Percentiles rank a stretch among this genome's conserved stretches.
These are phyloP conservation scores for Tetramorium parvispinum DNA, from an alignment of 1,140 invertebrate species.

Conservation along the genomic window DNA sequence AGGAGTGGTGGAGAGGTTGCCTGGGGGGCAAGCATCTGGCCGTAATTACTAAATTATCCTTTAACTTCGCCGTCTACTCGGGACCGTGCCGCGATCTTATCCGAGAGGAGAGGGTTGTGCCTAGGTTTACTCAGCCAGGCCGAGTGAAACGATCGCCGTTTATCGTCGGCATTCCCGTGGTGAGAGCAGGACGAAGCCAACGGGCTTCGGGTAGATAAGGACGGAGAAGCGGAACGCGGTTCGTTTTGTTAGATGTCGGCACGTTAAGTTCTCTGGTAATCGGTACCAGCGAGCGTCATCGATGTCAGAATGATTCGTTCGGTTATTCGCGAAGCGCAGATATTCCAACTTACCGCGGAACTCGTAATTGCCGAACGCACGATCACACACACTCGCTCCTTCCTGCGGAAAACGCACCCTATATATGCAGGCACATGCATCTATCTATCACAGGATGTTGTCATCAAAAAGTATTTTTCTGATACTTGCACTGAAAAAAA, in stretches of 20 bases:
- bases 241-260: constrained; percentile 35
- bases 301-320: constrained; percentile 4
- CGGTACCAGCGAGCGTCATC: constrained; percentile 41
- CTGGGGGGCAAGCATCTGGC: constrained; percentile 73
- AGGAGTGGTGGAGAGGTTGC: constrained; percentile 64
- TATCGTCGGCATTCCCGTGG: constrained; percentile 61
- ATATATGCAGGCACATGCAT: no score
- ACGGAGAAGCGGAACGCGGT: not conserved
- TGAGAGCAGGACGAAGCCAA: constrained; percentile 11
- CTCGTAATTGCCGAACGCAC: not conserved
- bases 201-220: not conserved
- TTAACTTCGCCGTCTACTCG: constrained; percentile 74
- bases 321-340: not conserved
- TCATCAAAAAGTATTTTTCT: not conserved
- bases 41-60: constrained; percentile 77
- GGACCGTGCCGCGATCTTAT: constrained; percentile 73
- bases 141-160: constrained; percentile 70
- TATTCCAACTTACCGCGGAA: constrained; percentile 24
- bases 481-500: not conserved
- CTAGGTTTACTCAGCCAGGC: constrained; percentile 71
- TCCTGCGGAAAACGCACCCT: not conserved
- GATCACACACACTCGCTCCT: not conserved
- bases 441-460: not conserved
- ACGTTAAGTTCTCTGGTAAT: constrained; percentile 50
- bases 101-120: constrained; percentile 68